Evolutionary conservation across 2,797 vertebrate species (phyloP).

Genomic region (Geotrypetes seraphini): DNA sequence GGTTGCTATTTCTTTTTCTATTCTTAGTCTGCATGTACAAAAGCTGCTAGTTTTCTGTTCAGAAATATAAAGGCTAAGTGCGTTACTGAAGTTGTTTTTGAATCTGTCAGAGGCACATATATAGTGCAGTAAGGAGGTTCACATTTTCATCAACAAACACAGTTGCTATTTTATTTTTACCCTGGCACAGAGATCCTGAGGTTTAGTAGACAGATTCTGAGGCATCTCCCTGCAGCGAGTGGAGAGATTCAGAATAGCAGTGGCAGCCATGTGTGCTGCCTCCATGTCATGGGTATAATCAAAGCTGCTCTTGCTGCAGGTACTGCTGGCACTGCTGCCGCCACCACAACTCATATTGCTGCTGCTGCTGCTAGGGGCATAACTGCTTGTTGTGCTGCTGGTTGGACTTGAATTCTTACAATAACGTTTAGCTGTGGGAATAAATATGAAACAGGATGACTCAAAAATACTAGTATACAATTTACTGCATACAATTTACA

Average conservation of each 20-base stretch:
- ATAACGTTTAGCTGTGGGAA: conserved; percentile 83
- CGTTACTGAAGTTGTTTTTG: conserved; percentile 1
- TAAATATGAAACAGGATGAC: conserved; percentile 44
- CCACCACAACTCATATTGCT: conserved; percentile 87
- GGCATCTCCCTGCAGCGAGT: conserved; percentile 96
- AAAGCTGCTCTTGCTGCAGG: conserved; percentile 98
- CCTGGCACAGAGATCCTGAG: conserved; percentile 86
- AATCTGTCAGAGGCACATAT: conserved; percentile 1
- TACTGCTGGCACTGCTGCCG: conserved; percentile 96
- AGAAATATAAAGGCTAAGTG: not conserved
- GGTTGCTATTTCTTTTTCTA: too few species aligned
- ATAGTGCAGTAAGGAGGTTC: conserved; percentile 16
- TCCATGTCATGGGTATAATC: conserved; percentile 97
- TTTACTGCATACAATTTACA: conserved; percentile 25
- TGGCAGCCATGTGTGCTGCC: conserved; percentile 94
- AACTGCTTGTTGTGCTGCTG: conserved; percentile 95
- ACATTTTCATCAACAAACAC: conserved; percentile 15
- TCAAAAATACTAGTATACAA: conserved; percentile 29
- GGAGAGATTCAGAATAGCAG: conserved; percentile 95
- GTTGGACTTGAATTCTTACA: conserved; percentile 96
- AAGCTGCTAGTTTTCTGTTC: conserved; percentile 1
- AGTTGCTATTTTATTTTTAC: conserved; percentile 56
- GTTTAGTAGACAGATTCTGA: conserved; percentile 83
- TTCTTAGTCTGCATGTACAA: too few species aligned
- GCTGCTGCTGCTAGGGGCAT: conserved; percentile 90